phyloP scores from a whole-genome alignment of 2,113 vertebrate species.

The Stigmatopora nigra region DNA sequence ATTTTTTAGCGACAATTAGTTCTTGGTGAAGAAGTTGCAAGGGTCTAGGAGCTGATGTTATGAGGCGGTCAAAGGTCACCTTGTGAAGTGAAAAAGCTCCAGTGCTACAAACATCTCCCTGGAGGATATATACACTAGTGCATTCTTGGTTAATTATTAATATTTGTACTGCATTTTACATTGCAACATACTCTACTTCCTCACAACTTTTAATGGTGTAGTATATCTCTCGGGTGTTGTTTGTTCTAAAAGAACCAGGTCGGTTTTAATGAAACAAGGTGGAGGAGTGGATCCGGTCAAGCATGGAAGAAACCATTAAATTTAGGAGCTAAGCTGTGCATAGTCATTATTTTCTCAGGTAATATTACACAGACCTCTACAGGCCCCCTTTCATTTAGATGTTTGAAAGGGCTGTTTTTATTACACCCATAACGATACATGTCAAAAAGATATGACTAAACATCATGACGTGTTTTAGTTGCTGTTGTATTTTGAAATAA shows the following conservation, averaged over 20 bases:
- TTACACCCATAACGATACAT: not conserved
- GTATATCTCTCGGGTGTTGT: not conserved
- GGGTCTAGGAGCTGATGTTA: constrained; percentile 42
- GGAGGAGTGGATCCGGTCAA: not conserved
- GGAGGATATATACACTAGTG: constrained; percentile 42
- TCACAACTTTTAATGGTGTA: not conserved
- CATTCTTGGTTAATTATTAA: constrained; percentile 33
- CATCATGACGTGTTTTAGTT: not conserved
- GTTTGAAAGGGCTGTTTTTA: constrained; percentile 1
- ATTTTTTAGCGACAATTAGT: constrained; percentile 46
- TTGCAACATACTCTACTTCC: not conserved
- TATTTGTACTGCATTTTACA: constrained; percentile 7
- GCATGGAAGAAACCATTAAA: constrained; percentile 8
- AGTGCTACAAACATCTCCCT: constrained; percentile 37
- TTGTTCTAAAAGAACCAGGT: not conserved
- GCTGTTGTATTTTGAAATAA: not conserved
- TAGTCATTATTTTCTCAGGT: constrained; percentile 4
- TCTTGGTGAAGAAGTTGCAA: constrained; percentile 38
- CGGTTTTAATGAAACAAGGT: constrained; percentile 6
- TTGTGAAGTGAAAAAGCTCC: constrained; percentile 44
- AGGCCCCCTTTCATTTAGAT: not conserved
- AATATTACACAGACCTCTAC: not conserved
- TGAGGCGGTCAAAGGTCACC: constrained; percentile 45
- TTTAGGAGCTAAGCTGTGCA: constrained; percentile 2
- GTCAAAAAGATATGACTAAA: not conserved